Base-by-base conservation (phyloP, 1,140 invertebrate species). In the Leptopilina clavipes region DNA sequence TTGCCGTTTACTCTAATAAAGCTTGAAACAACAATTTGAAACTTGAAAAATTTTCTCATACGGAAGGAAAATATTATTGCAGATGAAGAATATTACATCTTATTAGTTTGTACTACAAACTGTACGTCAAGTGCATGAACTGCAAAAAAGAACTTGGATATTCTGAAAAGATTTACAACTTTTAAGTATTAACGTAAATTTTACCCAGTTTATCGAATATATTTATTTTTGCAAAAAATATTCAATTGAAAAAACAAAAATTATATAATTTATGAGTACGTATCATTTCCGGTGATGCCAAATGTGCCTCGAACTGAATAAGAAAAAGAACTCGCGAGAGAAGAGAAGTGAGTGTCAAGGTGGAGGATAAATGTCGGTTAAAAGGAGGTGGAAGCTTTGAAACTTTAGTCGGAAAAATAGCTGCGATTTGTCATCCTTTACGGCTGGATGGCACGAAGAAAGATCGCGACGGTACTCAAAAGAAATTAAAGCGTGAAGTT, bases 401-500 rank as follows among this genome's bases (percentile, higher is more conserved):
- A 65, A 65, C 59, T 56, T 48, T n/a, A 48, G 44, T 48, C 17
- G n/a, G 48, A 76, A 65, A 56, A 72, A 25, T 19, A 52, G 45
- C 70, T 40, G 25, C 70, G 48, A 73, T 72, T 76, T 73, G 75
- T 76, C 74, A 75, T 75, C 65, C 44, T 76, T 76, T 72, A 76
- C 54, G 75, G 71, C 19, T 72, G 19, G 71, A 31, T 65, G 22
- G 59, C 22, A 65, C 59, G 59, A 31, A 75, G 76, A 59, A 76
- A 70, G 59, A 31, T 52, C 52, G 56, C 19, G 37, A 77, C 54
- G 11, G 74, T 75, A 40, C 72, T 70, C 70, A 73, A 80, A 75
- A 78, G 79, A 81, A 82, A 80, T 79, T 65, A 81, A 80, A 78
- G 81, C 74, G 81, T 80, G 80, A 83, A 84, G 73, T 76, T 82